Percentiles rank a stretch among this genome's conserved stretches.
These are phyloP conservation scores for Pectinophora gossypiella DNA, from an alignment of 1,140 invertebrate species.

Conservation along the genomic window DNA sequence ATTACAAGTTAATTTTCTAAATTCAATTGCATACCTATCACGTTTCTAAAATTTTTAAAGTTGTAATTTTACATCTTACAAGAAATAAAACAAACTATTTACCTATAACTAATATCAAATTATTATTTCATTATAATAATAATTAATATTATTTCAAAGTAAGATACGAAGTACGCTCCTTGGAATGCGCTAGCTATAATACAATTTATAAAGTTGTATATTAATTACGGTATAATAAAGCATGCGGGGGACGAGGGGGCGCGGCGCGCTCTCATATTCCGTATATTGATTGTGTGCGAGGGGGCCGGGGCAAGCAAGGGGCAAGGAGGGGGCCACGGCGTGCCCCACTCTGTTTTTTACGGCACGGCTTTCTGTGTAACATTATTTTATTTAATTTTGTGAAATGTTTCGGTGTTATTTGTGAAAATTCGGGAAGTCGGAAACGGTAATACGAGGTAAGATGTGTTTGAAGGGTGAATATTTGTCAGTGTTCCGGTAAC, in stretches of 20 bases:
- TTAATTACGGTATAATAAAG: constrained; percentile 75
- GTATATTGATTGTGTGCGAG: constrained; percentile 75
- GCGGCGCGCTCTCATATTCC: constrained; percentile 74
- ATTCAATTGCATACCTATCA: too few relatives aligned
- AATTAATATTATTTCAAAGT: not conserved
- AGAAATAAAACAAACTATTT: too few relatives aligned
- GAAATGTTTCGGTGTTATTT: constrained; percentile 74
- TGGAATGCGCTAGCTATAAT: constrained; percentile 10
- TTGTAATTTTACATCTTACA: too few relatives aligned
- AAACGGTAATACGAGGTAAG: constrained; percentile 68
- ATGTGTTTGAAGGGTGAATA: constrained; percentile 41
- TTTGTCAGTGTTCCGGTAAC: constrained; percentile 51
- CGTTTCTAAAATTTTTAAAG: too few relatives aligned
- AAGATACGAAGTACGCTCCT: not conserved
- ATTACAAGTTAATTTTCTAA: too few relatives aligned
- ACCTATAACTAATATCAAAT: too few relatives aligned
- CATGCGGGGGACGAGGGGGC: constrained; percentile 70
- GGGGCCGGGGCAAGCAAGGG: constrained; percentile 67
- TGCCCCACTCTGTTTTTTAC: constrained; percentile 75
- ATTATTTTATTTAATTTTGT: constrained; percentile 75
- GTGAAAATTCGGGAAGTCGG: constrained; percentile 69
- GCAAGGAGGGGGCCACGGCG: constrained; percentile 69
- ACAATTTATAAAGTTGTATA: constrained; percentile 73
- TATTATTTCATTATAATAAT: too few relatives aligned
- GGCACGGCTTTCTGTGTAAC: constrained; percentile 75